Percentiles rank a stretch among this genome's conserved stretches.
These are phyloP conservation scores for Acrobasis suavella DNA, from an alignment of 2,888 invertebrate species.

Conservation along the genomic window DNA sequence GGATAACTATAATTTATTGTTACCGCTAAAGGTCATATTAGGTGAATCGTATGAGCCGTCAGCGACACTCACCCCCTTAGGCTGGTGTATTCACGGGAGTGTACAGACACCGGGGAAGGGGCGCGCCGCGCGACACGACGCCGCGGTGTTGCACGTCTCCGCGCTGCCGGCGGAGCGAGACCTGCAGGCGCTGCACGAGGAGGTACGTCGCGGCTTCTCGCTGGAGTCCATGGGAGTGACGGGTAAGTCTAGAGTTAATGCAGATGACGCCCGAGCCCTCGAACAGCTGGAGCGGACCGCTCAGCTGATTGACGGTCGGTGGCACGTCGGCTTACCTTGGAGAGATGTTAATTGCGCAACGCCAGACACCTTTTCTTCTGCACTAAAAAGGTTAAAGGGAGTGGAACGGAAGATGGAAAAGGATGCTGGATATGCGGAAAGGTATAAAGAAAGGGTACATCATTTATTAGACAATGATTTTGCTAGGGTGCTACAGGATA, in stretches of 20 bases:
- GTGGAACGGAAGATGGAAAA: no score
- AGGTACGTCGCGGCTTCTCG: background rate
- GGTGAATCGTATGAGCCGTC: no score
- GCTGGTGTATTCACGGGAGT: no score
- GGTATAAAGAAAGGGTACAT: no score
- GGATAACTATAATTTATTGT: no score
- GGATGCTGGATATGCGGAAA: no score
- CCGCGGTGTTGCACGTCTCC: no score
- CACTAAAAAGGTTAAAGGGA: slow-evolving; percentile 30
- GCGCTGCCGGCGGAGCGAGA: background rate
- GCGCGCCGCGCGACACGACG: no score
- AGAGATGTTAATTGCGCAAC: slow-evolving; percentile 26
- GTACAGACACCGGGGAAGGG: no score
- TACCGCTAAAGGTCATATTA: no score
- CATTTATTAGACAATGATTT: no score
- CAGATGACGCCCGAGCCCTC: background rate
- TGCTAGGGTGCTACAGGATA: slow-evolving; percentile 28
- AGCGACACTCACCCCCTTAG: no score
- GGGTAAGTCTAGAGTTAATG: background rate
- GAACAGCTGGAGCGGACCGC: background rate
- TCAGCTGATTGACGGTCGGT: slow-evolving; percentile 11
- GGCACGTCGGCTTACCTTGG: slow-evolving; percentile 39
- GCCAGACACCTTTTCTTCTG: slow-evolving; percentile 31
- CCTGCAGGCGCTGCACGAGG: background rate
- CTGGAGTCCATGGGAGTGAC: background rate